These are phyloP conservation scores for Pangasianodon gigas DNA, from an alignment of 2,113 vertebrate genomes.

Conservation along the genomic window DNA sequence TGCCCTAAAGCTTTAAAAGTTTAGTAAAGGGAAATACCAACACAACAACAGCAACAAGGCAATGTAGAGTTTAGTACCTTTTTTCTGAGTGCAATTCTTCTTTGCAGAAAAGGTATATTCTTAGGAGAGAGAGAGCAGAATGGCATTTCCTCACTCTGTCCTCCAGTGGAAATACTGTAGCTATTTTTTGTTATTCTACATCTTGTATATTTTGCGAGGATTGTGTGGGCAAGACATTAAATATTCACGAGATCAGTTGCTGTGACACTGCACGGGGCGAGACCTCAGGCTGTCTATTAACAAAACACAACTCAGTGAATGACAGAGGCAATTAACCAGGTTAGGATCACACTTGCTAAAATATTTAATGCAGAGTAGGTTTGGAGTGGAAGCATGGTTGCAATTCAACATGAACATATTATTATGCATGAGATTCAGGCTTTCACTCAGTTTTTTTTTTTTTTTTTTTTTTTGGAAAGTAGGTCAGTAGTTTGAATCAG, in stretches of 20 bases:
- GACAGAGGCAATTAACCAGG: conserved; percentile 28
- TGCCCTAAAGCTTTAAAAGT: not conserved
- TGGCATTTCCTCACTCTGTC: not conserved
- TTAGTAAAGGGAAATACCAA: too few species aligned
- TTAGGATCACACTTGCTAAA: not conserved
- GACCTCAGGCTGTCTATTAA: conserved; percentile 31
- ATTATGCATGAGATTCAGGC: conserved; percentile 5
- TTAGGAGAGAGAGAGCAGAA: not conserved
- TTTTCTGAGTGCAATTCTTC: not conserved
- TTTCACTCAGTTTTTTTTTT: not conserved
- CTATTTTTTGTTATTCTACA: not conserved
- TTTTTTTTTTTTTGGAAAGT: not conserved
- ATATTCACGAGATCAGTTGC: conserved; percentile 36
- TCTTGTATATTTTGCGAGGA: not conserved
- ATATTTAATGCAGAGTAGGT: not conserved
- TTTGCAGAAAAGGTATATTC: not conserved
- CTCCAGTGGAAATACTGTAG: not conserved
- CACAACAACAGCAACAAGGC: too few species aligned
- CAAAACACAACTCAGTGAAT: conserved; percentile 26
- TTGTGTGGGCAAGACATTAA: conserved; percentile 19
- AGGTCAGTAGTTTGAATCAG: not conserved
- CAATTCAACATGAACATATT: not conserved
- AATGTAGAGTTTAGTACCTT: not conserved
- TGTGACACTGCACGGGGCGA: conserved; percentile 9
- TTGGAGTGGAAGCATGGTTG: not conserved